These are phyloP conservation scores for Scaptomyza pallida DNA, from an alignment of 1,140 invertebrate species.

Conservation along the genomic window DNA sequence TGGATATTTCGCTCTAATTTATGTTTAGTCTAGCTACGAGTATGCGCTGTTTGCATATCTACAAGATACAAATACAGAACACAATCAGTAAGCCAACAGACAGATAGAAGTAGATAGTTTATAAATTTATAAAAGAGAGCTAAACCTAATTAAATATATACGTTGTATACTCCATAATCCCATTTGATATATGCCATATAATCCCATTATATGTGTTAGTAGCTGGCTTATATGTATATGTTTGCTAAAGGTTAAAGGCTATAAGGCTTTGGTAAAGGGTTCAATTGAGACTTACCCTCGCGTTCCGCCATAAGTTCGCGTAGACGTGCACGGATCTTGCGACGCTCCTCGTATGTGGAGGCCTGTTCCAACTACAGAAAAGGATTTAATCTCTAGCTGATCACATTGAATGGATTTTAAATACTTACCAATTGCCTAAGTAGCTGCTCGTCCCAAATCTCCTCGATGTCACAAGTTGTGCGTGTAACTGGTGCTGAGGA, in stretches of 20 bases:
- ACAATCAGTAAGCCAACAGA: slow-evolving; percentile 31
- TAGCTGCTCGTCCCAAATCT: slow-evolving; percentile 90
- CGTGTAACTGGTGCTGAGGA: slow-evolving; percentile 84
- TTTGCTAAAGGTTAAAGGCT: slow-evolving; percentile 24
- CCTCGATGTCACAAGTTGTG: slow-evolving; percentile 87
- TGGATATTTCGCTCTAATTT: slow-evolving; percentile 16
- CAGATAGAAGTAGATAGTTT: slow-evolving; percentile 9
- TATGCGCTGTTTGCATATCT: slow-evolving; percentile 51
- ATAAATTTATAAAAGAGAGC: slow-evolving; percentile 4
- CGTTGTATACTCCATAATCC: background rate
- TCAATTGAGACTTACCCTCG: slow-evolving; percentile 86
- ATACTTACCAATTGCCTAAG: slow-evolving; percentile 88
- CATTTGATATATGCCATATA: background rate
- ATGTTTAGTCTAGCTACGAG: slow-evolving; percentile 43
- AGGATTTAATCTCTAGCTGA: too few species aligned
- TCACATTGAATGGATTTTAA: too few species aligned
- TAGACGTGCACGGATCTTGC: slow-evolving; percentile 91
- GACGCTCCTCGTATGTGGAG: slow-evolving; percentile 93
- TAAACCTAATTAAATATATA: background rate
- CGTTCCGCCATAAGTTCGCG: slow-evolving; percentile 91
- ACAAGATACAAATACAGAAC: slow-evolving; percentile 52
- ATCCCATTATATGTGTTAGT: slow-evolving; percentile 14
- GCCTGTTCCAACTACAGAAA: slow-evolving; percentile 90
- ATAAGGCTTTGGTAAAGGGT: background rate
- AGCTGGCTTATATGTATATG: slow-evolving; percentile 2